Conservation (phyloP, 2,113 vertebrate species). For the Heteronetta atricapilla region DNA sequence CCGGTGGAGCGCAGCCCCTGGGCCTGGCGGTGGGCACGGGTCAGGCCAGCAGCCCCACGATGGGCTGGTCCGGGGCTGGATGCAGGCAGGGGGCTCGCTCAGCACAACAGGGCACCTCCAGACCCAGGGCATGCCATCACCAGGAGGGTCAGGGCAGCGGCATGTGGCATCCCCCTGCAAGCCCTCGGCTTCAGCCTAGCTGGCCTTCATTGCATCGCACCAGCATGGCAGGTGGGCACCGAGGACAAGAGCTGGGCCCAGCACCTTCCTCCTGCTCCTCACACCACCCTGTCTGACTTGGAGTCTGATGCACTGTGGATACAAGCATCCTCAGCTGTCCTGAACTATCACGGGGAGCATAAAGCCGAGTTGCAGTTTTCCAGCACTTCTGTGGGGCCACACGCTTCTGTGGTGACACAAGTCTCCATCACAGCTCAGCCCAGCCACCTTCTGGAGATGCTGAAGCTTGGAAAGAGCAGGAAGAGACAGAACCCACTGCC, state of each 20-base stretch:
- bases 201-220: not conserved
- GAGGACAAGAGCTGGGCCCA: not conserved
- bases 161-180: fast-evolving
- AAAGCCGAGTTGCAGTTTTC: not conserved
- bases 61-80: not conserved
- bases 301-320: not conserved
- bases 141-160: not conserved
- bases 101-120: not conserved
- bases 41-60: not conserved
- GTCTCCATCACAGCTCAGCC: not conserved
- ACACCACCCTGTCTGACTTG: not conserved
- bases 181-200: not conserved
- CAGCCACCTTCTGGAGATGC: constrained; percentile 16
- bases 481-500: not conserved
- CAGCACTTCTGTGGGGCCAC: not conserved
- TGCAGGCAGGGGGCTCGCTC: no score
- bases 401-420: not conserved
- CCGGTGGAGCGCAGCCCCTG: fast-evolving
- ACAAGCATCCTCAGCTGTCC: not conserved
- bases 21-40: fast-evolving
- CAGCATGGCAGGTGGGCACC: not conserved
- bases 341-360: not conserved
- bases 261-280: not conserved
- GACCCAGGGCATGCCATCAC: not conserved
- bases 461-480: not conserved